phyloP scores from a whole-genome alignment of 2,888 invertebrate species.

The Oxystoma pomonae region DNA sequence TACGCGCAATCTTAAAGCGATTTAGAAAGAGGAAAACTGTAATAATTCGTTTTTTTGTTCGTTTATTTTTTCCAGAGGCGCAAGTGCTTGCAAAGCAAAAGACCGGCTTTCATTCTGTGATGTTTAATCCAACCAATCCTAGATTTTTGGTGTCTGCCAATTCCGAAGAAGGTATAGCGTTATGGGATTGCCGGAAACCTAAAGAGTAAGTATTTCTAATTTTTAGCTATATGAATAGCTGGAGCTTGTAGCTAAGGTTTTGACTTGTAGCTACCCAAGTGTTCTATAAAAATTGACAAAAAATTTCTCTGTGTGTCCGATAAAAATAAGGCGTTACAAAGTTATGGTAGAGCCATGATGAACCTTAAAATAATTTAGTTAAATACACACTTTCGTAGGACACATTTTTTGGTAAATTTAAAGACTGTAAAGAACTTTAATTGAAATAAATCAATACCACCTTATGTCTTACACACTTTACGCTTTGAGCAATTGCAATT shows the following conservation, averaged over 20 bases:
- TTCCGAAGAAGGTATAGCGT: constrained; percentile 80
- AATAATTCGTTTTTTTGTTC: no score
- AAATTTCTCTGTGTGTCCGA: neutral
- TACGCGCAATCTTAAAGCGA: no score
- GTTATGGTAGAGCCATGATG: no score
- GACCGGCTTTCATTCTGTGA: constrained; percentile 90
- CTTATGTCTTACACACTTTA: no score
- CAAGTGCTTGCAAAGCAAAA: constrained; percentile 65
- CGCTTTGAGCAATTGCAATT: no score
- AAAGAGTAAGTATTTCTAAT: constrained; percentile 60
- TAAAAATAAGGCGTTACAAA: neutral
- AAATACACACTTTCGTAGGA: no score
- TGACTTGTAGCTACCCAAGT: no score
- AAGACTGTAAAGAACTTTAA: no score
- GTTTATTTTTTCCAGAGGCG: constrained; percentile 35
- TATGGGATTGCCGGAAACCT: constrained; percentile 86
- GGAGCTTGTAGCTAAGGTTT: neutral
- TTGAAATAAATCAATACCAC: no score
- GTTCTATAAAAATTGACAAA: neutral
- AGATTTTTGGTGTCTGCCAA: constrained; percentile 84
- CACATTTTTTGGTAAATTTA: no score
- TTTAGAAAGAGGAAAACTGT: no score
- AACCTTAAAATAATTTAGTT: no score
- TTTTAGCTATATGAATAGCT: neutral
- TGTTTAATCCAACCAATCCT: constrained; percentile 84